Percentiles rank a stretch among this genome's conserved stretches.
phyloP scores from a whole-genome alignment of 2,113 vertebrate species.

The Plectropomus leopardus region DNA sequence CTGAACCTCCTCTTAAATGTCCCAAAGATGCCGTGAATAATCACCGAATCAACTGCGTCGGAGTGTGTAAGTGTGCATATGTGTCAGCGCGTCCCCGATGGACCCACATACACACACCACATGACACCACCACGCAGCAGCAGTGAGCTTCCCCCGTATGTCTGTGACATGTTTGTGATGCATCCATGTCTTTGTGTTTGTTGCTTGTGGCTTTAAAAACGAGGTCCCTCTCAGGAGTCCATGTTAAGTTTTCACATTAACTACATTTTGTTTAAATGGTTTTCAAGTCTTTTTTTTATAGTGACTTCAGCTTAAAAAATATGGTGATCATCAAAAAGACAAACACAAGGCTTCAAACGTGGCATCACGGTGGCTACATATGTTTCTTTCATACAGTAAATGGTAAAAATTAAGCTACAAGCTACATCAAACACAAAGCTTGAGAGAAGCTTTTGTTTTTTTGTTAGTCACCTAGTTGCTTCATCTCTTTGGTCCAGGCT shows the following conservation, averaged over 20 bases:
- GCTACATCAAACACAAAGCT: no score
- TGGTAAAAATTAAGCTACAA: no score
- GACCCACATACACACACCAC: conserved; percentile 54
- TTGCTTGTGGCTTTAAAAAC: background rate
- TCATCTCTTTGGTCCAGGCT: background rate
- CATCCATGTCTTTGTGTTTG: background rate
- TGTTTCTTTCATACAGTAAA: no score
- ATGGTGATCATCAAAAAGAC: no score
- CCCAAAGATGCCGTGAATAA: conserved; percentile 42
- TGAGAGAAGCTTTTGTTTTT: no score
- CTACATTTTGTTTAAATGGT: no score
- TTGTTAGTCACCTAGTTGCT: background rate
- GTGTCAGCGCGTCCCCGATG: conserved; percentile 42
- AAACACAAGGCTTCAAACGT: no score
- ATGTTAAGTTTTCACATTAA: no score
- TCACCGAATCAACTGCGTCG: conserved; percentile 44
- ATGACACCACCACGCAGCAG: conserved; percentile 29
- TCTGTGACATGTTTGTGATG: conserved; percentile 25
- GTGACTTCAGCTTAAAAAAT: no score
- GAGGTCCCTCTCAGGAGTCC: no score
- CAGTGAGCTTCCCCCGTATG: conserved; percentile 43
- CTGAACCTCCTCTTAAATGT: conserved; percentile 28
- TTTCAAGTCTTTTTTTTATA: no score
- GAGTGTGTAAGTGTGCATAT: conserved; percentile 50
- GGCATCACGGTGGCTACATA: no score